Conservation (phyloP, 2,797 vertebrate genomes). For the Thamnophis elegans region DNA sequence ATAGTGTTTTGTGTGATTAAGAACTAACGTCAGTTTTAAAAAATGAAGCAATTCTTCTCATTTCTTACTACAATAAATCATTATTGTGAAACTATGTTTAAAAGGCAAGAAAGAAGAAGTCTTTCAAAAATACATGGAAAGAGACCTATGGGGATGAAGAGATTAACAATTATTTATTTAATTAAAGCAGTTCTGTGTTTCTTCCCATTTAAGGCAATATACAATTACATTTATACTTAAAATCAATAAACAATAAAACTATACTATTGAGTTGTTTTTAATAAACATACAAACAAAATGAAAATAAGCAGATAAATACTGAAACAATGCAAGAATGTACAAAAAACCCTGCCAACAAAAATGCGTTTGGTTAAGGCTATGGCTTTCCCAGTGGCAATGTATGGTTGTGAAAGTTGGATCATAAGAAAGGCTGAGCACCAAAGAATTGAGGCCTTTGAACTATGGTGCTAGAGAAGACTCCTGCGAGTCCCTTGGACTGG, state of each 20-base stretch:
- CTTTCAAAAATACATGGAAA: not conserved
- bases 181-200: not conserved
- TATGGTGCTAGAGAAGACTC: no score
- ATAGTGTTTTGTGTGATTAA: not conserved
- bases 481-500: no score
- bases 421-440: no score
- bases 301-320: not conserved
- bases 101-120: not conserved
- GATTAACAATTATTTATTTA: not conserved
- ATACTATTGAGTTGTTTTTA: not conserved
- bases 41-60: not conserved
- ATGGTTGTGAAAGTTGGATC: no score
- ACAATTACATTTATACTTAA: not conserved
- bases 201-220: not conserved
- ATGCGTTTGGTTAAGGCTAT: no score
- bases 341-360: not conserved
- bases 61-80: not conserved
- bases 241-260: not conserved
- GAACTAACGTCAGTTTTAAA: not conserved
- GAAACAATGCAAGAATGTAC: not conserved
- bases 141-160: not conserved
- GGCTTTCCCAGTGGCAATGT: no score
- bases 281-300: not conserved
- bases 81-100: not conserved
- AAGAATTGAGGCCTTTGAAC: no score